Base-by-base conservation (phyloP, 92 coral and sea anemone species). In the Virgularia gustaviana region DNA sequence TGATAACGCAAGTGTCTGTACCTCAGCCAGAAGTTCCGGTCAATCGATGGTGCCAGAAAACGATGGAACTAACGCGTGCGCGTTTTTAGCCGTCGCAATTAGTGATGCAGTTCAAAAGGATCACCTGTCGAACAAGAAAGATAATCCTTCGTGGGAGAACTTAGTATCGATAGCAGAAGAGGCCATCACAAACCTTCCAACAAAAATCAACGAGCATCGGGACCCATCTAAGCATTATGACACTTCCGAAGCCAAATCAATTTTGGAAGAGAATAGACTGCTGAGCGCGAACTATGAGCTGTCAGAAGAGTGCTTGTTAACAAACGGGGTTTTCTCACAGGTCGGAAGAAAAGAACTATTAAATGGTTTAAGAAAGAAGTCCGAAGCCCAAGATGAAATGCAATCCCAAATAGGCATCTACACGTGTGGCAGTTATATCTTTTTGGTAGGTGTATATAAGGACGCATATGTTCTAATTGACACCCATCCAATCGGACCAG, bases 41-140 rank as follows among this genome's bases (percentile, higher is more conserved):
- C n/a, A n/a, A n/a, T n/a, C n/a, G n/a, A n/a, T n/a, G n/a, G 31
- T 56, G 4, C 79, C 66, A 22, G 78, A 55, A 28, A 72, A 72
- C 47, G 78, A 56, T 59, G 78, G 65, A 56, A 72, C 78, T 20
- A 63, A 63, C 71, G 49, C 71, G 37, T 63, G 71, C 41, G 71
- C 52, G 30, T 63, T 63, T 63, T 55, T 72, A 72, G 78, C 78
- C 22, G n/a, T 72, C 38, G 65, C 30, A 72, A 38, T 72, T 38
- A 31, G 78, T 22, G 78, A 72, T 45, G 52, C 65, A 27, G 27
- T 72, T 53, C 31, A 19, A 53, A n/a, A n/a, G n/a, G n/a, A n/a
- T n/a, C 65, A 72, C 27, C 22, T n/a, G 18, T 19, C 57, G 22
- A 11, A 30, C 12, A 31, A 54, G 33, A 59, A 41, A 33, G 45